A percentile compares a stretch with the other conserved stretches of the same genome.
Evolutionary conservation across 2,113 vertebrate genomes (phyloP).

Genomic region (Rutilus rutilus): DNA sequence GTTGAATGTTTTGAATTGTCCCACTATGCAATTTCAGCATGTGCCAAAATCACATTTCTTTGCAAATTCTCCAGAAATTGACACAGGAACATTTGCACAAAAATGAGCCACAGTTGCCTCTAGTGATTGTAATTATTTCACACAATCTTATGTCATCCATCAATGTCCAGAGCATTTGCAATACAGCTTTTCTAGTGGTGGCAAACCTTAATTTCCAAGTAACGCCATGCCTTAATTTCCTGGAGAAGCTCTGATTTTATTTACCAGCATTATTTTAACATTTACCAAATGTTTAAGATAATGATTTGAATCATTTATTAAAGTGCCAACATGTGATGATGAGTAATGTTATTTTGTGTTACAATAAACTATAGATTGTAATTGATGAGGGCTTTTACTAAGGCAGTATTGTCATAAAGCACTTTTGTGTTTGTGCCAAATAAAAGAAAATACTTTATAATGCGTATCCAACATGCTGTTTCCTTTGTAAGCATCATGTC

Average conservation of each 20-base stretch:
- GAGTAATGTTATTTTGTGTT: background rate
- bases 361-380: background rate
- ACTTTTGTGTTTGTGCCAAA: slow-evolving; percentile 79
- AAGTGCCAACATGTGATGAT: background rate
- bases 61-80: slow-evolving; percentile 57
- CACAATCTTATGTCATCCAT: background rate
- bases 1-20: slow-evolving; percentile 57
- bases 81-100: slow-evolving; percentile 63
- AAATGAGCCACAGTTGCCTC: slow-evolving; percentile 37
- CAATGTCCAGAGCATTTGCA: slow-evolving; percentile 18
- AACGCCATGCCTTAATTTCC: slow-evolving; percentile 7
- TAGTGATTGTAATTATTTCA: slow-evolving; percentile 10
- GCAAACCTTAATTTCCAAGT: slow-evolving; percentile 5
- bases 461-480: slow-evolving; percentile 40
- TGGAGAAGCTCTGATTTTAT: slow-evolving; percentile 45
- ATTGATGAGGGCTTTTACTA: slow-evolving; percentile 45
- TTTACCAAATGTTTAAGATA: slow-evolving; percentile 25
- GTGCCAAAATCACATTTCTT: slow-evolving; percentile 28
- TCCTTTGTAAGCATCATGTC: slow-evolving; percentile 43
- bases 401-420: slow-evolving; percentile 73
- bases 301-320: background rate
- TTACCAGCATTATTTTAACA: slow-evolving; percentile 38
- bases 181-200: background rate
- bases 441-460: slow-evolving; percentile 62
- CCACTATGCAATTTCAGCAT: slow-evolving; percentile 17